Evolutionary conservation across 2,113 vertebrate species (phyloP), one percentile per base, ranked within the genome.

Genomic region (Ophthalmotilapia sp.): DNA sequence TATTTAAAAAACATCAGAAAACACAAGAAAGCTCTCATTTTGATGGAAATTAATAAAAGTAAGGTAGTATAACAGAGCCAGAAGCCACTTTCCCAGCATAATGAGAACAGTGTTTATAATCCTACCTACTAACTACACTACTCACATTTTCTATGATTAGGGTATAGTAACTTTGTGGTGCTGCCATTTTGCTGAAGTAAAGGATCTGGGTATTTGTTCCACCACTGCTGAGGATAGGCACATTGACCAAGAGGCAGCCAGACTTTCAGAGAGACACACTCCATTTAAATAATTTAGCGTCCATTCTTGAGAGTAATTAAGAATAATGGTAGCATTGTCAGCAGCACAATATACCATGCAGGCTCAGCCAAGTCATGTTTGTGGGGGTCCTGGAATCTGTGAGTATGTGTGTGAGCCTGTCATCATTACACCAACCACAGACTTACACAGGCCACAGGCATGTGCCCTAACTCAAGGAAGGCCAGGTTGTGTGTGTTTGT

Each of bases 361-460:
- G 77, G 31, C 80, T 83, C 79, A 88, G 94, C 94, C 94, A 95
- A 95, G 93, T 94, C 94, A 90, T 95, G 93, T 95, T 93, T 95
- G 90, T 91, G 94, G 94, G 93, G 94, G 95, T 96, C 94, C 90
- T 92, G 94, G 95, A 96, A 96, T 95, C 93, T 94, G 88, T 93
- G 85, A 79, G 79, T 85, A 49, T 77, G 91, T 92, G 93, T 91
- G 88, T 79, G 93, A 93, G 94, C 88, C 89, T 92, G 94, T 95
- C 94, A 94, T 96, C 95, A 95, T 95, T 96, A 92, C 94, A 88
- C 89, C 88, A 93, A 95, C 96, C 95, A 95, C 96, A 96, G 93
- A 94, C 92, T 94, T 87, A 94, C 94, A 91, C 91, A 91, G 91
- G 93, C 96, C 96, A 96, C 96, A 96, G 93, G 96, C 93, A 96